Base-by-base conservation (phyloP, 1,140 invertebrate genomes). In the Listronotus bonariensis region DNA sequence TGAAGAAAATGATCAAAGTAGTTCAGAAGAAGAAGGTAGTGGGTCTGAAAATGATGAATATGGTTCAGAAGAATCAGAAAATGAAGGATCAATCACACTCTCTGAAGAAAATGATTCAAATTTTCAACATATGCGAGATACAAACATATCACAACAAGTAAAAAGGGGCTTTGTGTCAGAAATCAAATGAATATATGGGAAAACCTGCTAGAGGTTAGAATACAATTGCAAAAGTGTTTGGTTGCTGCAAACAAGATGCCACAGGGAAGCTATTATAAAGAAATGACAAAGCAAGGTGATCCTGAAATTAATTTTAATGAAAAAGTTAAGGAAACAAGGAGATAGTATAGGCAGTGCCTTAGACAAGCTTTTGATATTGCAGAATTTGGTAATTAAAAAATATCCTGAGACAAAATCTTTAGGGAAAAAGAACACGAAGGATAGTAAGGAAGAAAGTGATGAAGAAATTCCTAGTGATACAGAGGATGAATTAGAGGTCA, bases 111-210 rank as follows among this genome's bases (percentile, higher is more conserved):
- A 36, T 43, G 52, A 58, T 15, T 40, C 77, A 65, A 76, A 75
- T 57, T 83, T 86, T 76, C 80, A 83, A 69, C 83, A 84, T 73
- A 80, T 87, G 7, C 81, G 83, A 57, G 78, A 82, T 38, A 77
- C 78, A 70, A 84, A 87, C 78, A 65, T 82, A 4, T 77, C 79
- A n/a, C 82, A 82, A 67, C 87, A 92, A 74, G 82, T 89, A 86
- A 89, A 71, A 94, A 92, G 81, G 69, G 67, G 32, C 79, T 83
- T n/a, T 87, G 87, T 74, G 87, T 93, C 1, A 84, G 85, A 78
- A 89, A 88, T 76, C 92, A 95, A 75, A 74, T 92, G 11, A 81
- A 84, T 61, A 73, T 95, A 0, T 96, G 92, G 91, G 93, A 96
- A 77, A 87, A 83, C 61, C 76, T 96, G 1, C 73, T 96, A 14